Percentiles rank a stretch among this genome's conserved stretches.
Conservation (phyloP, 2,113 vertebrate genomes). For the Urocitellus parryii region DNA sequence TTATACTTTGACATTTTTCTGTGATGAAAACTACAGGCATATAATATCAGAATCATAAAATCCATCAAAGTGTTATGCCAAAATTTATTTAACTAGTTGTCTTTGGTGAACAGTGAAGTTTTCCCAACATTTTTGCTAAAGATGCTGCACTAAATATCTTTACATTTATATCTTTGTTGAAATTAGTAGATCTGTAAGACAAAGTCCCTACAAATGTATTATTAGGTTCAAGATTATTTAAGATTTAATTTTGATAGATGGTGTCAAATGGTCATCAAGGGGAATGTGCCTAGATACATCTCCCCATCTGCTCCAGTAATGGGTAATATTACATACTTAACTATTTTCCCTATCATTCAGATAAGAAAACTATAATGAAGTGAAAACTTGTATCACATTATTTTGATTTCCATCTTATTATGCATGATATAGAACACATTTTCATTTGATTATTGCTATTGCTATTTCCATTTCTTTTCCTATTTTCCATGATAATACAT, state of each 20-base stretch:
- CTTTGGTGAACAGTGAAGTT: neutral
- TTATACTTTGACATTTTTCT: neutral
- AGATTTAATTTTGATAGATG: neutral
- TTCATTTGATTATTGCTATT: neutral
- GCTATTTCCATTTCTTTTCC: constrained; percentile 31
- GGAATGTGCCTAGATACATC: neutral
- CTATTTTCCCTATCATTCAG: neutral
- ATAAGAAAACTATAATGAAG: too few relatives aligned
- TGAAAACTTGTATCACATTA: neutral
- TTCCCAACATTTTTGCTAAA: neutral
- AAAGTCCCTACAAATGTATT: neutral
- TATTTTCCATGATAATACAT: neutral
- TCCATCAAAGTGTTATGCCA: neutral
- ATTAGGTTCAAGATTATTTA: neutral
- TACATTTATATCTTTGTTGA: neutral
- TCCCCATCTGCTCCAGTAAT: neutral
- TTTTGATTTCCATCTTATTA: constrained; percentile 15
- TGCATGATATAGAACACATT: neutral
- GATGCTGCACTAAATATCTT: neutral
- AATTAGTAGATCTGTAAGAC: neutral
- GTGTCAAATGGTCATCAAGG: neutral
- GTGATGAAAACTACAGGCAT: neutral
- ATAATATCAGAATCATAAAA: constrained; percentile 17
- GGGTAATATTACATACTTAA: neutral
- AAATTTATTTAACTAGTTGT: constrained; percentile 4